A percentile compares a stretch with the other conserved stretches of the same genome.
These are phyloP conservation scores for Brotula barbata DNA, from an alignment of 2,797 vertebrate genomes.

Conservation along the genomic window DNA sequence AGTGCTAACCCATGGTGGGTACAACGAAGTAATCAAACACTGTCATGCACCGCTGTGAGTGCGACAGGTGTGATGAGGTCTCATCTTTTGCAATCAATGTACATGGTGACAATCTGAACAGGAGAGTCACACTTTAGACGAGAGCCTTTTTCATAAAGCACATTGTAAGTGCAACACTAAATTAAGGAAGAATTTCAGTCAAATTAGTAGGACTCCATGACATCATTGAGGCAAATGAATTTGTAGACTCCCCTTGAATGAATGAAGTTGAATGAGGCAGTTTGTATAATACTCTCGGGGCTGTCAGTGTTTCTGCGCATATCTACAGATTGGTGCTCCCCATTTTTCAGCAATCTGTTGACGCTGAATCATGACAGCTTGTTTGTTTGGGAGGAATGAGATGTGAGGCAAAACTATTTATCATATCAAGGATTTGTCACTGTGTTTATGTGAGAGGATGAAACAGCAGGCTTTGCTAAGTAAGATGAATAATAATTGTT, in stretches of 20 bases:
- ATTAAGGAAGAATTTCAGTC: background rate
- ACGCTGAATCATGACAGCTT: slow-evolving; percentile 12
- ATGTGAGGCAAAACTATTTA: slow-evolving; percentile 2
- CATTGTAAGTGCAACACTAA: background rate
- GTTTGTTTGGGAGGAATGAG: slow-evolving; percentile 14
- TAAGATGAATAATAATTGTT: slow-evolving; percentile 4
- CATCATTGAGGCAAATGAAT: too few species aligned
- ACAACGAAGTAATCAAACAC: background rate
- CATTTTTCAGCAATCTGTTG: slow-evolving; percentile 9
- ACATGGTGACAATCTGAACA: background rate
- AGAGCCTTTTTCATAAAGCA: background rate
- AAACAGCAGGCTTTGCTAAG: slow-evolving; percentile 2
- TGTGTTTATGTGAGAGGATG: background rate
- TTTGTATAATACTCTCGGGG: background rate
- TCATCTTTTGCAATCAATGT: background rate
- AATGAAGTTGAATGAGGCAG: slow-evolving; percentile 4
- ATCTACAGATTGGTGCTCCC: background rate
- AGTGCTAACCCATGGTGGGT: background rate
- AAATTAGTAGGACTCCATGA: too few species aligned
- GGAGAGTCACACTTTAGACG: background rate
- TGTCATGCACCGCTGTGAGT: background rate
- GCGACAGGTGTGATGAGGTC: background rate
- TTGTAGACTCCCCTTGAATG: too few species aligned
- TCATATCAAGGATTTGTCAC: slow-evolving; percentile 5
- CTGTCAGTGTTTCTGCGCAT: background rate